These are phyloP conservation scores for Tipula unca DNA, from an alignment of 2,888 invertebrate genomes.

Conservation along the genomic window DNA sequence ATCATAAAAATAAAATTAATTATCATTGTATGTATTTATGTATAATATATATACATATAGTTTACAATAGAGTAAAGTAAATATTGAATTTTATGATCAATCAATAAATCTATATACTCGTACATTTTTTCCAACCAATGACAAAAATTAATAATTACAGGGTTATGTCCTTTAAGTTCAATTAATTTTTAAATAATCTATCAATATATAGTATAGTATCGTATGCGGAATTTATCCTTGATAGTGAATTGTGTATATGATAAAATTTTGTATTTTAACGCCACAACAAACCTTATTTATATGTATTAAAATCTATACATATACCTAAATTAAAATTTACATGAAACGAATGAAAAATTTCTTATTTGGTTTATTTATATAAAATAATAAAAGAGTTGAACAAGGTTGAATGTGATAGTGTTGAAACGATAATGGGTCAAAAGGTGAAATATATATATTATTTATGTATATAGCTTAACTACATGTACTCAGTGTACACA, in stretches of 20 bases:
- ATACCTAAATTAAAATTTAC: background rate
- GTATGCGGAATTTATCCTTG: background rate
- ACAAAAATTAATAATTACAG: background rate
- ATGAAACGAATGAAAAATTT: background rate
- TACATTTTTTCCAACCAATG: background rate
- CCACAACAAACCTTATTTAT: background rate
- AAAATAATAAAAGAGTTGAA: background rate
- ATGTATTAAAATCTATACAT: background rate
- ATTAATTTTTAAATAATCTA: background rate
- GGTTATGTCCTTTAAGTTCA: background rate
- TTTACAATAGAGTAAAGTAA: background rate
- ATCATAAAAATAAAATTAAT: background rate
- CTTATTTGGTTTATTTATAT: background rate
- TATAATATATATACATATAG: background rate
- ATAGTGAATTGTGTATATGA: background rate
- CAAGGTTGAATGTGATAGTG: constrained; percentile 4
- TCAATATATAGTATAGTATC: background rate
- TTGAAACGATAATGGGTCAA: constrained; percentile 2
- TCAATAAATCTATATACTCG: background rate
- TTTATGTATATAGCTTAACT: background rate
- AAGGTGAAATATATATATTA: background rate
- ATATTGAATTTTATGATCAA: background rate
- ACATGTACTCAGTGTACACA: background rate
- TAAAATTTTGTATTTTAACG: background rate
- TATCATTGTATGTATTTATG: background rate